Evolutionary conservation across 2,888 invertebrate genomes (phyloP), one percentile per base, ranked within the genome.

Genomic region (Sympetrum striolatum): DNA sequence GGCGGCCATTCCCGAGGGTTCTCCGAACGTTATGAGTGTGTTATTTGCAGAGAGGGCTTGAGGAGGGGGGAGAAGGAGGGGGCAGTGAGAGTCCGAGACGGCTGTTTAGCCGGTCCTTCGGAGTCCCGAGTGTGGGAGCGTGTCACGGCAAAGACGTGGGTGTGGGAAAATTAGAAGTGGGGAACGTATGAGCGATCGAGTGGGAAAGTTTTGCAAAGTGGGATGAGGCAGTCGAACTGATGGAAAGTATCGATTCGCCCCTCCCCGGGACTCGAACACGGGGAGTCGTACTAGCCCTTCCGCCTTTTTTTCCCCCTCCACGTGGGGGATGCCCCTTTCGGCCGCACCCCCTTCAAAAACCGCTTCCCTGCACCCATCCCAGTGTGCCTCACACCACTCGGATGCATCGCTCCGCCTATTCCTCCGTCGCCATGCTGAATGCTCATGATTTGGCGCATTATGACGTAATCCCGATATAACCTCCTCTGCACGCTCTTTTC

Each of bases 401-500:
- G 37, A 15, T 18, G 35, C 31, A 53, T 58, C 53, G 22, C 64
- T 53, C 82, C 31, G 31, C 35, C 53, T 25, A 81, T 44, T 48
- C 82, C 37, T 12, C 86, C 60, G 86, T 60, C 60, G 86, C 86
- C 86, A 86, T 86, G 86, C 60, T 86, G 86, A 86, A 37, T 64
- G 60, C 64, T 64, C 86, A 86, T 86, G 86, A 86, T 86, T 86
- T 86, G 86, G 86, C 60, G 86, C 86, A 86, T 86, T 86, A 86
- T 86, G 86, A 86, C 86, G 86, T 86, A 86, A 86, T 60, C 86
- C 86, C 86, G 86, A 86, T 86, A 86, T 86, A 86, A 86, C 86
- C 86, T 64, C 60, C 60, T 64, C 86, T 86, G 37, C 86, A 37
- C 86, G 60, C 60, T 58, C 48, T 60, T 60, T 25, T 31, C 58